These are phyloP conservation scores for Caenorhabditis brenneri DNA, from an alignment of 1,140 invertebrate genomes.

Conservation along the genomic window DNA sequence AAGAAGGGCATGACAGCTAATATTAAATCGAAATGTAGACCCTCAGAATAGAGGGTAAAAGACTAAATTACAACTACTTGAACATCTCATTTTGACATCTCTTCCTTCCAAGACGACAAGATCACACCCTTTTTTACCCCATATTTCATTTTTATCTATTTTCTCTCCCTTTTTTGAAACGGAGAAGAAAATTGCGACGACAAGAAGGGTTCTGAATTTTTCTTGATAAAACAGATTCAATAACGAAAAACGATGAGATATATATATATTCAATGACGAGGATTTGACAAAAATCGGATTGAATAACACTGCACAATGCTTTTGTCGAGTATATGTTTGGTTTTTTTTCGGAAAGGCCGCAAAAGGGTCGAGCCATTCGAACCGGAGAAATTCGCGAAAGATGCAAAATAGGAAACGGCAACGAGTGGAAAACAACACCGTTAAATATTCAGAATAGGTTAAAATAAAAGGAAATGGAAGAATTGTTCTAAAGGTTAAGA, in stretches of 20 bases:
- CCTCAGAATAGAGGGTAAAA: not conserved
- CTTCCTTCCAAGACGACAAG: not conserved
- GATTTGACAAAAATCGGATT: not conserved
- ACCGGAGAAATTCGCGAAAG: not conserved
- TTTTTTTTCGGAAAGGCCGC: not conserved
- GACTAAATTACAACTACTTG: constrained; percentile 29
- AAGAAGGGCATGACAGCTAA: not conserved
- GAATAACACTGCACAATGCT: constrained; percentile 4
- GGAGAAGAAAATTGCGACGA: not conserved
- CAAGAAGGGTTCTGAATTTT: not conserved
- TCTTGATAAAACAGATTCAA: not conserved
- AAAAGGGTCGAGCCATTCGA: not conserved
- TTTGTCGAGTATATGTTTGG: not conserved
- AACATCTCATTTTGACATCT: constrained; percentile 39
- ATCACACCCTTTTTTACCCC: not conserved
- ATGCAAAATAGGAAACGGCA: not conserved
- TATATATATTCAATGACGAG: not conserved
- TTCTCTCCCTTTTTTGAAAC: not conserved
- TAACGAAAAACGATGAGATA: constrained; percentile 25
- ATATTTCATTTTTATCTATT: not conserved
- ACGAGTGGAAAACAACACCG: not conserved
- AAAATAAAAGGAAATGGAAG: no score
- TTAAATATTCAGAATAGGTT: not conserved
- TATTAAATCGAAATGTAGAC: constrained; percentile 8
- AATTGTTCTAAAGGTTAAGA: no score